Percentiles rank a stretch among this genome's conserved stretches.
phyloP scores from a whole-genome alignment of 2,113 vertebrate genomes.

The Arothron firmamentum region DNA sequence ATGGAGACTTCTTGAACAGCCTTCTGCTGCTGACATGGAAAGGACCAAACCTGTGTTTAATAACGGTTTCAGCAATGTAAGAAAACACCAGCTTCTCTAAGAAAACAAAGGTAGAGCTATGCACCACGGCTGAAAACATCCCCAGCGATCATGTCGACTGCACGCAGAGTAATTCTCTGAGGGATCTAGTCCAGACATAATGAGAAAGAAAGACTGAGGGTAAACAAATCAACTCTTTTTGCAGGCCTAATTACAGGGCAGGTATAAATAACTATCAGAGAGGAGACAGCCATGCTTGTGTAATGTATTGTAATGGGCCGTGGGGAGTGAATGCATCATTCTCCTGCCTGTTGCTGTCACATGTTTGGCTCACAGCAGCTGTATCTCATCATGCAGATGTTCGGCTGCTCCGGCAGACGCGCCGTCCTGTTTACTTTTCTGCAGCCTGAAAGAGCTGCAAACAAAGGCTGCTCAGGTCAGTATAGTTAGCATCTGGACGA shows the following conservation, averaged over 20 bases:
- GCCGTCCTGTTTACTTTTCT: neutral
- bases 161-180: constrained; percentile 57
- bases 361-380: constrained; percentile 33
- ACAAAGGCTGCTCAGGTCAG: too few relatives aligned
- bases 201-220: constrained; percentile 63
- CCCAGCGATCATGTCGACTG: constrained; percentile 36
- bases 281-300: constrained; percentile 42
- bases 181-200: constrained; percentile 63
- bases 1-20: neutral
- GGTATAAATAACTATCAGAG: constrained; percentile 66
- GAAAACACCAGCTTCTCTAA: constrained; percentile 27
- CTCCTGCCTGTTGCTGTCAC: constrained; percentile 45
- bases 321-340: constrained; percentile 55
- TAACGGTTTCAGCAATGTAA: constrained; percentile 23
- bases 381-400: constrained; percentile 27
- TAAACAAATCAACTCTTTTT: constrained; percentile 71
- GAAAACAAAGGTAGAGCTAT: constrained; percentile 52
- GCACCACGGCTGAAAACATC: constrained; percentile 52
- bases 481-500: too few relatives aligned
- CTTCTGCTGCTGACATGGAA: constrained; percentile 11
- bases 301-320: constrained; percentile 62
- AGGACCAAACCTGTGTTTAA: constrained; percentile 17
- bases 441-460: neutral
- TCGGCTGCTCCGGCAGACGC: constrained; percentile 7
- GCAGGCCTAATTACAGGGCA: constrained; percentile 67